Conservation (phyloP, 2,888 invertebrate species). For the Plebejus melissa region DNA sequence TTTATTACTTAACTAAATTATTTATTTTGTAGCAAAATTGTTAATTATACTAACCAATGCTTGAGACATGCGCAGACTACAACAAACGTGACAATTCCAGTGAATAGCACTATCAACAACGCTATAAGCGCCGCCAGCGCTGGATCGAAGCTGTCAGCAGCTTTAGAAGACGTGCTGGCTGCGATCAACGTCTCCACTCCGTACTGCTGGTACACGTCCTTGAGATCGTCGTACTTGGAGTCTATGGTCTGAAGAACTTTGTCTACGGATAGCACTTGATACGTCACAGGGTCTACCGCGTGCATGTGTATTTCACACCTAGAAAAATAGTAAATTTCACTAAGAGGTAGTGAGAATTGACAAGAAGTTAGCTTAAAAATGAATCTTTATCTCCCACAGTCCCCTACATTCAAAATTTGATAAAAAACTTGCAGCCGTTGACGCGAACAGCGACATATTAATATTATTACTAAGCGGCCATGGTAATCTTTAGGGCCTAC, state of each 20-base stretch:
- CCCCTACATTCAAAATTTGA: too few species aligned
- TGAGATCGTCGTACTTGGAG: slow-evolving; percentile 90
- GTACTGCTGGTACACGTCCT: slow-evolving; percentile 77
- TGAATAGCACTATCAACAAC: slow-evolving; percentile 89
- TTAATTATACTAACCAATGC: slow-evolving; percentile 81
- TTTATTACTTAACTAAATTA: too few species aligned
- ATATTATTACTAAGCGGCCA: too few species aligned
- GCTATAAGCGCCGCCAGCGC: slow-evolving; percentile 92
- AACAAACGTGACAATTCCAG: slow-evolving; percentile 91
- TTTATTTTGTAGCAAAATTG: too few species aligned
- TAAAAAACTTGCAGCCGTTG: too few species aligned
- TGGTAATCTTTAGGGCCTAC: too few species aligned
- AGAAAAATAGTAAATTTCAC: slow-evolving; percentile 15
- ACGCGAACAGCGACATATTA: too few species aligned
- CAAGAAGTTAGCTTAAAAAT: too few species aligned
- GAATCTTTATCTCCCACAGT: too few species aligned
- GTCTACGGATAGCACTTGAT: slow-evolving; percentile 87
- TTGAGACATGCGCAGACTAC: slow-evolving; percentile 93
- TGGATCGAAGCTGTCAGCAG: slow-evolving; percentile 87
- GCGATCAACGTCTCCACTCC: slow-evolving; percentile 70
- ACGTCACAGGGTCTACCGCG: slow-evolving; percentile 86
- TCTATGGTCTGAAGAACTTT: slow-evolving; percentile 89
- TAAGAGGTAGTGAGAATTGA: too few species aligned
- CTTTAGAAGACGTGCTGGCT: slow-evolving; percentile 63
- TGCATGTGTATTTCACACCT: slow-evolving; percentile 93